Base-by-base conservation (phyloP, 2,113 vertebrate genomes). In the Paracanthobrama guichenoti region DNA sequence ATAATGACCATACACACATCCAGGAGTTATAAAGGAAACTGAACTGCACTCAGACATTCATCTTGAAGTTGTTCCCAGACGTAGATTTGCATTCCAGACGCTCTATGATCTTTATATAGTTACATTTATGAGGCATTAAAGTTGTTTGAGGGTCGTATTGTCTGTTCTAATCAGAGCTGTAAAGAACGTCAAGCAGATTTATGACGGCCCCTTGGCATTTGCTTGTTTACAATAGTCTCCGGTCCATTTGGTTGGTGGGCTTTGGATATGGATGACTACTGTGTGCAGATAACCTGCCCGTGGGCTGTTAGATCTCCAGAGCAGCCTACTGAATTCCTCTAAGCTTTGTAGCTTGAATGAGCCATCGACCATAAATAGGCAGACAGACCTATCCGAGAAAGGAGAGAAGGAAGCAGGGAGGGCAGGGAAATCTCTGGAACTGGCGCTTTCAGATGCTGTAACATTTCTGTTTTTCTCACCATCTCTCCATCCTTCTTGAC, bases 361-460 rank as follows among this genome's bases (percentile, higher is more conserved):
- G 88, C 83, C 93, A 92, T 90, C 91, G 93, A 92, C 94, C 94
- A 94, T 95, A 95, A 94, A 94, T 94, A 94, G 94, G 89, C 93
- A 91, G 88, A 86, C 86, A 59, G 89, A 89, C 82, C 31, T 44
- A 84, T 85, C 85, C 22, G 83, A 62, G 85, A 81, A 86, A 84
- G 74, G 42, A 77, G 79, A 20, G 64, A 78, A 44, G 85, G 67
- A 67, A 84, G 67, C 22, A 42, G 82, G 75, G 81, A 84, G 81
- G 83, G 79, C 24, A 13, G 28, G 50, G 69, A 46, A 64, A 71
- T 67, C 62, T 84, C 81, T 79, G 69, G 87, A 91, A 91, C 89
- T n/a, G 88, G 90, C 81, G 85, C 74, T 26, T 76, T 59, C 35
- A 60, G 78, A 86, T 88, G 71, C 79, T 79, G 77, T 73, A 71